Conservation (phyloP, 2,113 vertebrate species). For the Dolichallabes microphthalmus region DNA sequence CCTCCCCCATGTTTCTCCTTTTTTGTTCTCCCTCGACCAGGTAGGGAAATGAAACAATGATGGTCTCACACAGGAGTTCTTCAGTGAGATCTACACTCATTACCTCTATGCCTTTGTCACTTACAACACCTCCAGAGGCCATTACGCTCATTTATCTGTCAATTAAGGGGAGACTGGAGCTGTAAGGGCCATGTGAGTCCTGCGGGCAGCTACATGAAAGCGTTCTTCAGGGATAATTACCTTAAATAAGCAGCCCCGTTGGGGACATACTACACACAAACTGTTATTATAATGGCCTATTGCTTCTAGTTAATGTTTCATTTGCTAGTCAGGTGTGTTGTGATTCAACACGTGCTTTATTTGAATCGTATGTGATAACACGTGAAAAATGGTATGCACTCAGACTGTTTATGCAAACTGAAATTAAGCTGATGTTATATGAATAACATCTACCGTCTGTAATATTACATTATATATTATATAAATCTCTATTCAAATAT, state of each 20-base stretch:
- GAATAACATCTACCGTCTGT: not conserved
- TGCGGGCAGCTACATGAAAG: slow-evolving; percentile 26
- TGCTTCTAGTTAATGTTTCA: slow-evolving; percentile 4
- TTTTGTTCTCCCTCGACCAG: slow-evolving; percentile 40
- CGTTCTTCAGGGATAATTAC: slow-evolving; percentile 49
- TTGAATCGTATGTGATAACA: not conserved
- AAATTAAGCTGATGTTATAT: not conserved
- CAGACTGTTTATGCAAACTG: not conserved
- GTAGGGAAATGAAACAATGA: slow-evolving; percentile 51
- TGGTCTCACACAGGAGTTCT: slow-evolving; percentile 38
- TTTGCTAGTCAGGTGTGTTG: not conserved
- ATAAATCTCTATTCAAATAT: too few relatives aligned
- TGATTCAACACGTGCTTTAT: not conserved
- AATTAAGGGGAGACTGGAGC: slow-evolving; percentile 39
- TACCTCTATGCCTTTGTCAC: slow-evolving; percentile 52
- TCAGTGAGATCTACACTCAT: slow-evolving; percentile 47
- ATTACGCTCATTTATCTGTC: slow-evolving; percentile 44
- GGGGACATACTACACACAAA: slow-evolving; percentile 17
- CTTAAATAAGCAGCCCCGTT: slow-evolving; percentile 30
- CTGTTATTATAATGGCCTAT: slow-evolving; percentile 7
- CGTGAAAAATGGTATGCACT: not conserved
- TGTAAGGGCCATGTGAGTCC: slow-evolving; percentile 6
- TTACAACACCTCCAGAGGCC: slow-evolving; percentile 45
- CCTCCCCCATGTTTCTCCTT: slow-evolving; percentile 23
- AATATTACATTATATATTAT: too few relatives aligned